A percentile compares a stretch with the other conserved stretches of the same genome.
These are phyloP conservation scores for Dryocosmus kuriphilus DNA, from an alignment of 2,888 invertebrate species.

Conservation along the genomic window DNA sequence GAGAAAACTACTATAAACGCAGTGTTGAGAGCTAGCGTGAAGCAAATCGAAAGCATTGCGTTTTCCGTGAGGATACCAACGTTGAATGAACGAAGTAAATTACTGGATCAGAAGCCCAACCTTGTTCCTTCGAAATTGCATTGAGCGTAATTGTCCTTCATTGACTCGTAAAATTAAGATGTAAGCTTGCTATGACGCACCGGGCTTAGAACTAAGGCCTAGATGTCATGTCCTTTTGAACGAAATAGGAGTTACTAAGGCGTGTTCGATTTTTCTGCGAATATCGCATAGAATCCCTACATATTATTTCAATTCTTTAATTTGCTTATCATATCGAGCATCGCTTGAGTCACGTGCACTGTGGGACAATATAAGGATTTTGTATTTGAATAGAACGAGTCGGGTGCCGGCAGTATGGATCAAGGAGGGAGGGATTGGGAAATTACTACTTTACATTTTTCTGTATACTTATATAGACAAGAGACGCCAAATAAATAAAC, in stretches of 20 bases:
- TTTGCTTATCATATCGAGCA: not conserved
- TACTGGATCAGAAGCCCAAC: constrained; percentile 20
- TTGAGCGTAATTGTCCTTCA: not conserved
- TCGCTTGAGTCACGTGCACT: constrained; percentile 55
- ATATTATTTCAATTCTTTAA: constrained; percentile 15
- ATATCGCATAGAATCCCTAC: not conserved
- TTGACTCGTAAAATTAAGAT: not conserved
- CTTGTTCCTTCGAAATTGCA: not conserved
- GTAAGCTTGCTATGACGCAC: not conserved
- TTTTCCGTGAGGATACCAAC: constrained; percentile 32
- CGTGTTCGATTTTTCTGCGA: constrained; percentile 6
- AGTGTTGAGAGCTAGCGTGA: constrained; percentile 24
- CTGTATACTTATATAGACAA: no score
- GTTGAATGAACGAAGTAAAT: constrained; percentile 16
- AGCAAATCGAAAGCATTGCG: constrained; percentile 16
- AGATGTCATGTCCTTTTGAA: constrained; percentile 6
- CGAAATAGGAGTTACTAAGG: not conserved
- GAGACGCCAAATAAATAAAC: no score
- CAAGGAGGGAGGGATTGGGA: constrained; percentile 6
- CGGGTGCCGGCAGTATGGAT: not conserved
- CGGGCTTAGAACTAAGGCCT: not conserved
- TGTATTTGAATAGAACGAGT: constrained; percentile 69
- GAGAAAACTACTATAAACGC: constrained; percentile 4
- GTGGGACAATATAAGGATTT: constrained; percentile 71
- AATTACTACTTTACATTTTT: no score